Percentiles rank a stretch among this genome's conserved stretches.
phyloP scores from a whole-genome alignment of 2,888 invertebrate genomes.

The Sclerodermus sp. region DNA sequence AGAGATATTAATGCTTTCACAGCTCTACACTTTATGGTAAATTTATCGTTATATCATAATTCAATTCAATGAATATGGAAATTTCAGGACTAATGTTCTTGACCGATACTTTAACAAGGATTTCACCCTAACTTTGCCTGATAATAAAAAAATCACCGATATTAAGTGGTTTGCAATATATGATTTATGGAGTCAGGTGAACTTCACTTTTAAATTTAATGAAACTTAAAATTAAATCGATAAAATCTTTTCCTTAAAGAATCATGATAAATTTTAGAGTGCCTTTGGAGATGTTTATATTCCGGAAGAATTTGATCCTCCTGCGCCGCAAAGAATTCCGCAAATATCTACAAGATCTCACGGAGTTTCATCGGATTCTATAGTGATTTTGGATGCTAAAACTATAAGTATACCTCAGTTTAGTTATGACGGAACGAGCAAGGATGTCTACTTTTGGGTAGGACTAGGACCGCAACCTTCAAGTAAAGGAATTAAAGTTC shows the following conservation, averaged over 20 bases:
- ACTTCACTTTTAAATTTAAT: slow-evolving; percentile 1
- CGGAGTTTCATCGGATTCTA: slow-evolving; percentile 70
- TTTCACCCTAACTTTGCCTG: slow-evolving; percentile 78
- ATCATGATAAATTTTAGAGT: slow-evolving; percentile 62
- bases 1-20: neutral
- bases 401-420: slow-evolving; percentile 77
- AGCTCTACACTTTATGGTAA: no score
- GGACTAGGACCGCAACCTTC: slow-evolving; percentile 88
- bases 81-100: slow-evolving; percentile 79
- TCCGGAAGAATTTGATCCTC: slow-evolving; percentile 88
- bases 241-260: slow-evolving; percentile 4
- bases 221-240: no score
- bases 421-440: slow-evolving; percentile 75
- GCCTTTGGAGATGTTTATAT: slow-evolving; percentile 88
- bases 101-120: slow-evolving; percentile 85
- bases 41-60: no score
- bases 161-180: slow-evolving; percentile 89
- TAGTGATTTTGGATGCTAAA: slow-evolving; percentile 79
- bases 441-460: slow-evolving; percentile 82
- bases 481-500: slow-evolving; percentile 77
- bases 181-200: slow-evolving; percentile 76
- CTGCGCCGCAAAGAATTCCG: slow-evolving; percentile 68
- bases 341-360: slow-evolving; percentile 66
- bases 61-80: no score
- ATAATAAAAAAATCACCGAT: slow-evolving; percentile 82